phyloP scores from a whole-genome alignment of 2,797 vertebrate species.

The Falco rusticolus region DNA sequence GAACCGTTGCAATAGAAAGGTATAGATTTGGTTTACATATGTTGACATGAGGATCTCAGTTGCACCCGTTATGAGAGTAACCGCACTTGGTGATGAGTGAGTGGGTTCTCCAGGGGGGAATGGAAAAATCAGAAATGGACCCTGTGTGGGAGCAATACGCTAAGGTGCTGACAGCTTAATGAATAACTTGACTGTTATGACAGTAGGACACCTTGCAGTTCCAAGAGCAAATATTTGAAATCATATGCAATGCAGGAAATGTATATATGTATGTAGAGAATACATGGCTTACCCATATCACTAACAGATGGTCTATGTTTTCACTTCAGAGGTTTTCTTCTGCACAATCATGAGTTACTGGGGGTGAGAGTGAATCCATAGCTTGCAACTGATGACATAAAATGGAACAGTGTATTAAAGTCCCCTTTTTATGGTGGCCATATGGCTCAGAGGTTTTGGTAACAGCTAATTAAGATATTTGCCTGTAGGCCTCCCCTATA shows the following conservation, averaged over 20 bases:
- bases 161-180: slow-evolving; percentile 84
- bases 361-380: slow-evolving; percentile 62
- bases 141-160: slow-evolving; percentile 73
- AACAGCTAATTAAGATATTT: slow-evolving; percentile 60
- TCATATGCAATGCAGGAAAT: slow-evolving; percentile 80
- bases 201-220: slow-evolving; percentile 82
- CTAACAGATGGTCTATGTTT: slow-evolving; percentile 79
- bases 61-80: slow-evolving; percentile 76
- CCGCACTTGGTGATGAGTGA: slow-evolving; percentile 78
- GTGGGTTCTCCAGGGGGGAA: slow-evolving; percentile 75
- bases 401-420: slow-evolving; percentile 54
- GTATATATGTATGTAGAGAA: slow-evolving; percentile 72
- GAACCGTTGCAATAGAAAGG: slow-evolving; percentile 60
- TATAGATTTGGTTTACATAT: slow-evolving; percentile 77
- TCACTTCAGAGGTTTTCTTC: slow-evolving; percentile 72
- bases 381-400: slow-evolving; percentile 55
- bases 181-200: slow-evolving; percentile 86
- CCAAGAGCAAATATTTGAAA: slow-evolving; percentile 85
- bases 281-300: slow-evolving; percentile 60
- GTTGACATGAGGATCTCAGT: slow-evolving; percentile 80
- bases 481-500: not conserved
- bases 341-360: slow-evolving; percentile 37
- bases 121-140: slow-evolving; percentile 77
- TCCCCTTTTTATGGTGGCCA: slow-evolving; percentile 55
- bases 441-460: slow-evolving; percentile 56